phyloP scores from a whole-genome alignment of 1,140 invertebrate species.

The Pogonus chalceus region DNA sequence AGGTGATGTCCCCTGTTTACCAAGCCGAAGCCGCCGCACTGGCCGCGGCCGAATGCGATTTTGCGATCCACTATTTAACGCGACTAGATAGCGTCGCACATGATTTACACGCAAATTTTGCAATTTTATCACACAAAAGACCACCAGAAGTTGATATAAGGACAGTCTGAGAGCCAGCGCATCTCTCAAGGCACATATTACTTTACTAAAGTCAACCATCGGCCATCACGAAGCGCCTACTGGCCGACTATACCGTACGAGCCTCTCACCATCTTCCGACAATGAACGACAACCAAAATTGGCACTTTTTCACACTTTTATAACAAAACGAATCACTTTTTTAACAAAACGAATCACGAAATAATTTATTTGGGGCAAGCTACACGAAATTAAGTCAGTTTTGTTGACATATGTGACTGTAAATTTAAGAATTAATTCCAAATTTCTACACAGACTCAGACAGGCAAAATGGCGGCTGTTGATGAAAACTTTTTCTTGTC shows the following conservation, averaged over 20 bases:
- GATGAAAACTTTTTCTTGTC: conserved; percentile 85
- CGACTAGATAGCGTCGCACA: conserved; percentile 33
- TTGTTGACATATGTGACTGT: conserved; percentile 28
- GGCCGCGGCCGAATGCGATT: conserved; percentile 30
- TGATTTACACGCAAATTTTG: conserved; percentile 25
- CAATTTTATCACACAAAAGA: conserved; percentile 14
- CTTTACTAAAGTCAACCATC: conserved; percentile 50
- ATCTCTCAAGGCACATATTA: conserved; percentile 59
- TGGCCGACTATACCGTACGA: conserved; percentile 42
- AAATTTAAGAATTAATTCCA: conserved; percentile 44
- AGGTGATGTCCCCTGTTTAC: conserved; percentile 44
- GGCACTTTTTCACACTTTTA: conserved; percentile 29
- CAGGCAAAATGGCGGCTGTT: conserved; percentile 85
- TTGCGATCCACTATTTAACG: conserved; percentile 33
- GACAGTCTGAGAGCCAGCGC: conserved; percentile 50
- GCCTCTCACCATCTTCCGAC: conserved; percentile 58
- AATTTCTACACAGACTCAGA: conserved; percentile 60
- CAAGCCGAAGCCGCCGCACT: conserved; percentile 41
- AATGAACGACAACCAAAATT: conserved; percentile 46
- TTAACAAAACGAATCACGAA: conserved; percentile 27
- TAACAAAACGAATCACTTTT: conserved; percentile 25
- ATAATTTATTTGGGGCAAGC: conserved; percentile 27
- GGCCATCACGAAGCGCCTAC: conserved; percentile 53
- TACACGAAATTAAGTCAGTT: conserved; percentile 27
- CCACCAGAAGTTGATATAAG: conserved; percentile 47